Base-by-base conservation (phyloP, 2,888 invertebrate genomes). In the Zaprionus lineosus region DNA sequence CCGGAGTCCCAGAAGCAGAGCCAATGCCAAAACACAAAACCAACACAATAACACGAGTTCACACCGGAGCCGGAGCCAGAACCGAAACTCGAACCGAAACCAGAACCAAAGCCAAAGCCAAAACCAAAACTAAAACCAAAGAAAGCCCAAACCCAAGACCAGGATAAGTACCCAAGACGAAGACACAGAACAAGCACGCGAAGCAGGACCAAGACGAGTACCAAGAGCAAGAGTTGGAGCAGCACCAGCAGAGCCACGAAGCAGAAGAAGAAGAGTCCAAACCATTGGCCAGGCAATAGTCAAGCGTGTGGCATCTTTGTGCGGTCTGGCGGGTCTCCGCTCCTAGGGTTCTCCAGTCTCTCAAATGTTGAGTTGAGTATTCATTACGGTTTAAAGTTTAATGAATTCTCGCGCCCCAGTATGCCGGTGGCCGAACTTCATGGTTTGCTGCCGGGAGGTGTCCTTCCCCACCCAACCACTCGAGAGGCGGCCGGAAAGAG, bases 371-470 rank as follows among this genome's bases (percentile, higher is more conserved):
- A 37, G 69, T 71, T 60, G 72, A 50, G 69, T 60, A 69, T 71
- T 71, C 70, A 71, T 71, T 69, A 71, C 64, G 74, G 46, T 74
- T 71, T 69, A 71, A 71, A 74, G 52, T 71, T 71, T 71, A 74
- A 71, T 71, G 74, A 74, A 71, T 71, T 74, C 70, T 50, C 57
- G 53, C 62, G 41, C 52, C 59, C 15, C 36, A 41, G 41, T 37
- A 16, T 15, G 18, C 28, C 43, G n/a, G 18, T 11, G n/a, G 47
- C 29, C 29, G 19, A 36, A 46, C 53, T 21, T 28, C 11, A 41
- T 33, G 24, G 19, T n/a, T 5, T 52, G 46, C 36, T 33, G 24
- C 5, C 40, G n/a, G n/a, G n/a, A n/a, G n/a, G n/a, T n/a, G n/a
- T n/a, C n/a, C n/a, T n/a, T n/a, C n/a, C n/a, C n/a, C n/a, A n/a